Evolutionary conservation across 2,888 invertebrate genomes (phyloP).

Genomic region (Drymonia ruficornis): DNA sequence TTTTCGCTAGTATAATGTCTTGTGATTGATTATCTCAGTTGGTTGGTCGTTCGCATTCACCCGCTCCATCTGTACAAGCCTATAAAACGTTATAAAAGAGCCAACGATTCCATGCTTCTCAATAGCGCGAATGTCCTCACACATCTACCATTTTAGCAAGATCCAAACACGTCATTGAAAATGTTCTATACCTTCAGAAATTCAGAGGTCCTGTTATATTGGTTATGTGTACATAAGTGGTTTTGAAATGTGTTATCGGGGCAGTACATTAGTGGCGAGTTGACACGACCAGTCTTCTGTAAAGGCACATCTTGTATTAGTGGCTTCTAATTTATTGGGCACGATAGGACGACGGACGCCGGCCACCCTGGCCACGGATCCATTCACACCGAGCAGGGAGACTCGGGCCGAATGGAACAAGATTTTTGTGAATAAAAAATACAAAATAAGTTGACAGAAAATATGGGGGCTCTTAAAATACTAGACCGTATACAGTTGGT

Average conservation of each 20-base stretch:
- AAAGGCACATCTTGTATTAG: conserved; percentile 80
- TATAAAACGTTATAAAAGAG: conserved; percentile 74
- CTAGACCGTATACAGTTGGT: too few species aligned
- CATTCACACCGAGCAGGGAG: conserved; percentile 74
- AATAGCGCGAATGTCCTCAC: conserved; percentile 59
- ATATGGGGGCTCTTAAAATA: too few species aligned
- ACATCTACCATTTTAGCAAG: conserved; percentile 33
- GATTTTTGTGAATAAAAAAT: not conserved
- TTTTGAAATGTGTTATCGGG: conserved; percentile 78
- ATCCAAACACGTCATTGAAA: conserved; percentile 20
- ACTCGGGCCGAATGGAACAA: conserved; percentile 38
- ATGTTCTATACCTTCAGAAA: conserved; percentile 4
- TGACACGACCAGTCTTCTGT: conserved; percentile 83
- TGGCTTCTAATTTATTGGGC: conserved; percentile 82
- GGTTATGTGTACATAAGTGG: conserved; percentile 64
- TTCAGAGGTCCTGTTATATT: conserved; percentile 45
- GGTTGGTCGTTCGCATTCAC: not conserved
- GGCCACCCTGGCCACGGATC: conserved; percentile 79
- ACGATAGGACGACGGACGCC: conserved; percentile 81
- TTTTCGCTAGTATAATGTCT: too few species aligned
- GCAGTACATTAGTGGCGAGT: conserved; percentile 80
- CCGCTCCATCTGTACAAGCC: conserved; percentile 29
- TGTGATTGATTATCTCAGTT: too few species aligned
- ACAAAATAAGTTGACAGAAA: too few species aligned
- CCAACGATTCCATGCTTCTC: conserved; percentile 63